Conservation (phyloP, 2,113 vertebrate species). For the Sminthopsis crassicaudata region DNA sequence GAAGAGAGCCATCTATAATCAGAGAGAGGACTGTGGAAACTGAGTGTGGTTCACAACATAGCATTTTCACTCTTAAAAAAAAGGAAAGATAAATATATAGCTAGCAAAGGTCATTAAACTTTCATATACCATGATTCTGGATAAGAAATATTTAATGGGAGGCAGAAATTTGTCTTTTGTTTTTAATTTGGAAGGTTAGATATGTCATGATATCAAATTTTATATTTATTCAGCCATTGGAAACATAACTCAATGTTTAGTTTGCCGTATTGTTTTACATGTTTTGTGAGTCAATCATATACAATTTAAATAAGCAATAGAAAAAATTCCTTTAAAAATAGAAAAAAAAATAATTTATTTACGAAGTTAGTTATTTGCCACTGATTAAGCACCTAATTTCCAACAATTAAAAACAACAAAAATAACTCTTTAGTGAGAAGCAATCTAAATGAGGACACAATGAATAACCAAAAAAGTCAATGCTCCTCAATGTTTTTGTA, state of each 20-base stretch:
- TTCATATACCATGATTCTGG: neutral
- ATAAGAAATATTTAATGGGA: neutral
- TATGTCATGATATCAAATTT: too few relatives aligned
- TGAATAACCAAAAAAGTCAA: neutral
- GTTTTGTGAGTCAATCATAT: neutral
- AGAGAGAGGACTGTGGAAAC: too few relatives aligned
- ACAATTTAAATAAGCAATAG: neutral
- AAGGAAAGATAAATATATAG: too few relatives aligned
- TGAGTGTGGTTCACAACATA: too few relatives aligned
- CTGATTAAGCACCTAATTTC: neutral
- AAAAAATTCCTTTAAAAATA: neutral
- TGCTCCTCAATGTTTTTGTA: neutral
- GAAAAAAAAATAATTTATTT: neutral
- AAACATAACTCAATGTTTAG: neutral
- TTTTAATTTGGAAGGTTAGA: neutral
- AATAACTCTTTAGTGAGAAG: too few relatives aligned
- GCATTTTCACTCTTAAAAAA: too few relatives aligned
- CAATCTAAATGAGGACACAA: neutral
- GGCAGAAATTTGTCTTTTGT: neutral
- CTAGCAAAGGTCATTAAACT: too few relatives aligned
- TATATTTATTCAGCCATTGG: too few relatives aligned
- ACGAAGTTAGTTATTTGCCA: neutral
- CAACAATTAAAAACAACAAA: neutral
- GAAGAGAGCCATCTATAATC: too few relatives aligned
- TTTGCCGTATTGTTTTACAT: neutral